Evolutionary conservation across 2,797 vertebrate species (phyloP), one percentile per base, ranked within the genome.

Genomic region (Oryzias dopingdopingensis): DNA sequence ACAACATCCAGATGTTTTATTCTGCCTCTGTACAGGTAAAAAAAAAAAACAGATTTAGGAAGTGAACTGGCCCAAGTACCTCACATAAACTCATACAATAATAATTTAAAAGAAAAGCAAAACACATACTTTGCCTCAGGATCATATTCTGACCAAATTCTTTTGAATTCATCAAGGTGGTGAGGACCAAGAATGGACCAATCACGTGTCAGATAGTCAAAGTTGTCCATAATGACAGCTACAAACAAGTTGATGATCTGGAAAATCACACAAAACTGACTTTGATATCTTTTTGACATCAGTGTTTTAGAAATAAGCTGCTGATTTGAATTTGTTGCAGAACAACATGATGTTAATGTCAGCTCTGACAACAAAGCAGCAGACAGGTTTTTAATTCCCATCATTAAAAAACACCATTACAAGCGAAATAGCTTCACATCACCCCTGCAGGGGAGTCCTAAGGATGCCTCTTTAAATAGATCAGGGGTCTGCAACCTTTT

Each of bases 171-270:
- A 53, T 99, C 97, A 53, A 99, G 89, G 73, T 99, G 97, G 87
- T 99, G 97, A 55, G 97, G 97, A 47, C 97, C 97, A 75, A 99
- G 89, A 86, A 99, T 99, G 46, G 97, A 99, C 97, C 97, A 99
- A 86, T 99, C 97, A 55, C 97, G 95, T 8, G 97, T 99, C 57
- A 99, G 89, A 88, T 99, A 99, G 91, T 99, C 97, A 90, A 99
- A 99, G 81, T 99, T 99, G 90, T 99, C 97, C 97, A 98, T 99
- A 90, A 99, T 99, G 87, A 99, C 97, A 4, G 97, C 97, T 78
- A 99, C 97, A 86, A 99, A 99, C 65, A 99, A 91, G 74, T 99
- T 99, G 77, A 99, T 99, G 84, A 99, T 99, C 97, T 99, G 62
- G 54, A 84, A 62, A 52, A 23, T 32, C 52, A 81, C 5, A 69